Percentiles rank a stretch among this genome's conserved stretches.
These are phyloP conservation scores for Paradisaea rubra DNA, from an alignment of 2,113 vertebrate genomes.

Conservation along the genomic window DNA sequence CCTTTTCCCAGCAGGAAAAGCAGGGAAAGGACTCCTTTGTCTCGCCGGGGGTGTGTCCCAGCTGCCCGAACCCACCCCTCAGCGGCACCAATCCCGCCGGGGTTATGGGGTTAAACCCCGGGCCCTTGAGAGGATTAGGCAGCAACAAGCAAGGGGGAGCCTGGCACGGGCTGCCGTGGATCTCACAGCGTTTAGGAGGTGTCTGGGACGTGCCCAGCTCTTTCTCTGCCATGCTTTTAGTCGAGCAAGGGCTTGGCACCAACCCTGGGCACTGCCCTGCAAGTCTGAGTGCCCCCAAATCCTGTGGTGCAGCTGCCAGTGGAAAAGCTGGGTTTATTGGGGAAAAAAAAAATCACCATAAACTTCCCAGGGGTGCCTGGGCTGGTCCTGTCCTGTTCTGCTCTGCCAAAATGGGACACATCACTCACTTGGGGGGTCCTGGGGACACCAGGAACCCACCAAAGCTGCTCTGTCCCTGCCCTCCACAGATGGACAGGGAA, in stretches of 20 bases:
- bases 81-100: rapidly evolving
- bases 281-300: neutral
- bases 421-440: neutral
- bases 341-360: neutral
- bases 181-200: neutral
- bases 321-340: neutral
- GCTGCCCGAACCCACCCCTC: neutral
- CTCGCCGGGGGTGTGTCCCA: neutral
- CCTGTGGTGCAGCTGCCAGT: neutral
- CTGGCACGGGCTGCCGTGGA: neutral
- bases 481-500: neutral
- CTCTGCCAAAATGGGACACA: neutral
- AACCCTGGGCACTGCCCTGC: neutral
- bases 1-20: neutral
- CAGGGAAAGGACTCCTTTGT: neutral
- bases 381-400: neutral
- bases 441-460: neutral
- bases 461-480: neutral
- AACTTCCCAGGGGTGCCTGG: rapidly evolving
- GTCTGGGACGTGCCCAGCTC: neutral
- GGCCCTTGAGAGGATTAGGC: slow-evolving; percentile 22
- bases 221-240: neutral
- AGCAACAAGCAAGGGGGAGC: neutral
- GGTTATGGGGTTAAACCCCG: neutral
- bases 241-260: neutral